Percentiles rank a stretch among this genome's conserved stretches.
Conservation (phyloP, 2,888 invertebrate species). For the Geophilus truncorum region DNA sequence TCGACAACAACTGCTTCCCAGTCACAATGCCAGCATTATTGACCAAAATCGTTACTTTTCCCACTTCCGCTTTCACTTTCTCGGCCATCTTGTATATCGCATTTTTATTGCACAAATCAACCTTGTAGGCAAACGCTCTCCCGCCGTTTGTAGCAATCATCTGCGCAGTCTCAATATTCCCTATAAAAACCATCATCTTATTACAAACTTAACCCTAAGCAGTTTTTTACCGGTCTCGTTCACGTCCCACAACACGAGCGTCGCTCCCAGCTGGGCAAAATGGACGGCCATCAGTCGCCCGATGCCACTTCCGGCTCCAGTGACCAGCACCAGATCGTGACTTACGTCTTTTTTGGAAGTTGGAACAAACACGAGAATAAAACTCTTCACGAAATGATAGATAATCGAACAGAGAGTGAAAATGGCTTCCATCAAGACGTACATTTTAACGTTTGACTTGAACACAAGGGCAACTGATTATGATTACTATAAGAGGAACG, state of each 20-base stretch:
- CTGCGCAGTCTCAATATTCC: slow-evolving; percentile 69
- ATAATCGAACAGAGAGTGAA: too few relatives aligned
- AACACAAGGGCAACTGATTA: too few relatives aligned
- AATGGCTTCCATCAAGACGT: too few relatives aligned
- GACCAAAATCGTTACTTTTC: slow-evolving; percentile 74
- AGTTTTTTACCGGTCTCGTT: slow-evolving; percentile 43
- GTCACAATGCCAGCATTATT: slow-evolving; percentile 90
- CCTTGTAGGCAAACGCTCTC: slow-evolving; percentile 69
- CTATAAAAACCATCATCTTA: slow-evolving; percentile 51
- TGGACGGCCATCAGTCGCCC: slow-evolving; percentile 43
- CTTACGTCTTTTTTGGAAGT: slow-evolving; percentile 44
- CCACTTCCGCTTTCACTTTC: slow-evolving; percentile 68
- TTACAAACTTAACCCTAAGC: background rate
- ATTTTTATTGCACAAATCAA: slow-evolving; percentile 73
- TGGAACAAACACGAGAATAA: too few relatives aligned
- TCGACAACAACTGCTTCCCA: slow-evolving; percentile 72
- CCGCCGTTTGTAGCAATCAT: slow-evolving; percentile 63
- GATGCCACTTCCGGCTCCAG: slow-evolving; percentile 49
- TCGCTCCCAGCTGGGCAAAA: slow-evolving; percentile 41
- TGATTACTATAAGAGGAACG: too few relatives aligned
- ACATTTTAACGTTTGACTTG: too few relatives aligned
- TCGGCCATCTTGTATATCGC: slow-evolving; percentile 73
- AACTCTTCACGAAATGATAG: too few relatives aligned
- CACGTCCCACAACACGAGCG: slow-evolving; percentile 50
- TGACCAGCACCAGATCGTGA: slow-evolving; percentile 49